Evolutionary conservation across 2,797 vertebrate species (phyloP).

Genomic region (Gobionotothen gibberifrons): DNA sequence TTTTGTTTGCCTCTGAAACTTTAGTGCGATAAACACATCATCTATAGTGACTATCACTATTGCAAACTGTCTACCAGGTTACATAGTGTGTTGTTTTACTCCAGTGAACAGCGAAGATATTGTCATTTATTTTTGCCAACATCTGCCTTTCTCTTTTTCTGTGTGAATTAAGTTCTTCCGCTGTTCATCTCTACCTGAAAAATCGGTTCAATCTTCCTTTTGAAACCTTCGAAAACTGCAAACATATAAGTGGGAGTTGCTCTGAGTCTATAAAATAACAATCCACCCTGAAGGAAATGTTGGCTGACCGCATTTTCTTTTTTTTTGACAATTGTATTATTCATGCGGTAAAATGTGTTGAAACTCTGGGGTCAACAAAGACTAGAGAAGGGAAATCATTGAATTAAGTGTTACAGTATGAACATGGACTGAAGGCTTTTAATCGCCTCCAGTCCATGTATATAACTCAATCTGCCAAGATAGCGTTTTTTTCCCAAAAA

Average conservation of each 20-base stretch:
- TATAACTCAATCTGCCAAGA: slow-evolving; percentile 24
- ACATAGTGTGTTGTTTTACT: slow-evolving; percentile 31
- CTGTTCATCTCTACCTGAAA: slow-evolving; percentile 22
- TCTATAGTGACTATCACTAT: slow-evolving; percentile 10
- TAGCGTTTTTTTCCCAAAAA: slow-evolving; percentile 24
- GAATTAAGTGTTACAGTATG: slow-evolving; percentile 7
- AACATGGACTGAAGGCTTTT: slow-evolving; percentile 32
- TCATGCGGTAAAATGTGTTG: slow-evolving; percentile 30
- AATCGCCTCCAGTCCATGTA: slow-evolving; percentile 20
- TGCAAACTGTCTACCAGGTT: slow-evolving; percentile 27
- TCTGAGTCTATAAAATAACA: slow-evolving; percentile 27
- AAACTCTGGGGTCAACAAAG: slow-evolving; percentile 39
- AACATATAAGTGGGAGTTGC: slow-evolving; percentile 18
- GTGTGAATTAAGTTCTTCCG: slow-evolving; percentile 18
- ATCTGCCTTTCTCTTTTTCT: slow-evolving; percentile 27
- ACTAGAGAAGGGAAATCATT: slow-evolving; percentile 27
- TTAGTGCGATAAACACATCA: slow-evolving; percentile 31
- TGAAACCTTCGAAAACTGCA: slow-evolving; percentile 18
- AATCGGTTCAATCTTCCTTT: slow-evolving; percentile 11
- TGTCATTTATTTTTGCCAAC: slow-evolving; percentile 32
- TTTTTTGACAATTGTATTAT: slow-evolving; percentile 41
- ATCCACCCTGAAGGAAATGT: slow-evolving; percentile 25
- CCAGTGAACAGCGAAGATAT: slow-evolving; percentile 11
- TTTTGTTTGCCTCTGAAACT: slow-evolving; percentile 43
- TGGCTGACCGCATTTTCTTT: slow-evolving; percentile 9